Conservation (phyloP, 2,888 invertebrate genomes). For the Callyntrura sp. region DNA sequence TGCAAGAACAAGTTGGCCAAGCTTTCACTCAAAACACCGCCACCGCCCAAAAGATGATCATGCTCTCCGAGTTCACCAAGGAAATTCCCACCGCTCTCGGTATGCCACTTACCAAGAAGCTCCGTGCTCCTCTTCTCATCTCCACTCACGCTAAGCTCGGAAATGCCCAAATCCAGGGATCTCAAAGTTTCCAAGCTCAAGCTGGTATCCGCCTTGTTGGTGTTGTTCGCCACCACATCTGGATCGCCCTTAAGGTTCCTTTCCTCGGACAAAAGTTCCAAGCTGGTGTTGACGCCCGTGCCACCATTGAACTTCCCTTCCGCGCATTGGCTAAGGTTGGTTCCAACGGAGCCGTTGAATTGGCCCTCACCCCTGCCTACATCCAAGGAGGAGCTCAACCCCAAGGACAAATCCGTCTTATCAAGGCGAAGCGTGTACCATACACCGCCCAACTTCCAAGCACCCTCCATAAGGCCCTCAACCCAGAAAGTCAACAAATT, state of each 20-base stretch:
- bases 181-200: slow-evolving; percentile 52
- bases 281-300: slow-evolving; percentile 66
- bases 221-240: slow-evolving; percentile 45
- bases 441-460: slow-evolving; percentile 60
- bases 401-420: slow-evolving; percentile 62
- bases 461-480: slow-evolving; percentile 61
- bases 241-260: slow-evolving; percentile 57
- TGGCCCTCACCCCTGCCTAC: slow-evolving; percentile 66
- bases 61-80: slow-evolving; percentile 60
- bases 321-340: slow-evolving; percentile 33
- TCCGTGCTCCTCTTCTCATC: slow-evolving; percentile 65
- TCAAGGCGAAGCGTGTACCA: slow-evolving; percentile 66
- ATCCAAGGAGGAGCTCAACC: slow-evolving; percentile 68
- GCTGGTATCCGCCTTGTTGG: slow-evolving; percentile 34
- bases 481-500: slow-evolving; percentile 17
- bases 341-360: slow-evolving; percentile 32
- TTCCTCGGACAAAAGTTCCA: slow-evolving; percentile 66
- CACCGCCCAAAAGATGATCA: slow-evolving; percentile 58
- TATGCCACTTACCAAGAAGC: slow-evolving; percentile 65
- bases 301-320: slow-evolving; percentile 61
- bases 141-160: slow-evolving; percentile 59
- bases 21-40: slow-evolving; percentile 41
- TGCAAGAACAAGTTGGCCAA: slow-evolving; percentile 9
- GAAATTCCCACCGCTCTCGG: slow-evolving; percentile 64
- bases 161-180: slow-evolving; percentile 19